These are phyloP conservation scores for Porites evermanni DNA, from an alignment of 92 coral and sea anemone species.

Conservation along the genomic window DNA sequence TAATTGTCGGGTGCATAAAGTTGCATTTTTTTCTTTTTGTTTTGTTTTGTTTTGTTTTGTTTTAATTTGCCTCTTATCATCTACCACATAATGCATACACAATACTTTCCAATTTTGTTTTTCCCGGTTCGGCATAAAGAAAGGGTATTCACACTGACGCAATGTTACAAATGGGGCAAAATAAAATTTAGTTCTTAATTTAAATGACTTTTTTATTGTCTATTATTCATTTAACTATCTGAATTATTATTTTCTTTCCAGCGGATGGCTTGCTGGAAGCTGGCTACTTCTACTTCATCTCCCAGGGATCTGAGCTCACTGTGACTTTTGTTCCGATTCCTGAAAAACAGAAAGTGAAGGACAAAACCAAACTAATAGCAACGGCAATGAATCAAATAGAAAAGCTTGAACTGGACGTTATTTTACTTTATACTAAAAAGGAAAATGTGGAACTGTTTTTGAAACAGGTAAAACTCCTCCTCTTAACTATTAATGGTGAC, in stretches of 20 bases:
- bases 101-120: too few species aligned
- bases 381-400: slow-evolving; percentile 18
- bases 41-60: too few species aligned
- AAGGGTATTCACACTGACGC: too few species aligned
- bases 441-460: slow-evolving; percentile 9
- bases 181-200: too few species aligned
- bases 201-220: not conserved
- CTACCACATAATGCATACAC: too few species aligned
- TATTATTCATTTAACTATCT: too few species aligned
- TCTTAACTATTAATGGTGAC: too few species aligned
- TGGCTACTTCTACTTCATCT: not conserved
- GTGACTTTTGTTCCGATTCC: slow-evolving; percentile 7
- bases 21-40: too few species aligned
- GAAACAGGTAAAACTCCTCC: slow-evolving; percentile 3
- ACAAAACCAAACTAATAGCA: not conserved
- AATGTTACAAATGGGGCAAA: too few species aligned
- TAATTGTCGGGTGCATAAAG: too few species aligned
- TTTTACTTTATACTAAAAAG: slow-evolving; percentile 39
- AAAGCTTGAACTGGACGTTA: slow-evolving; percentile 41
- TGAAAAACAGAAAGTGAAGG: not conserved
- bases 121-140: too few species aligned
- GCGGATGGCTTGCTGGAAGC: not conserved
- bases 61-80: too few species aligned
- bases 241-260: not conserved
- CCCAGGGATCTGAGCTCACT: not conserved